These are phyloP conservation scores for Pterostichus madidus DNA, from an alignment of 2,888 invertebrate genomes.

Conservation along the genomic window DNA sequence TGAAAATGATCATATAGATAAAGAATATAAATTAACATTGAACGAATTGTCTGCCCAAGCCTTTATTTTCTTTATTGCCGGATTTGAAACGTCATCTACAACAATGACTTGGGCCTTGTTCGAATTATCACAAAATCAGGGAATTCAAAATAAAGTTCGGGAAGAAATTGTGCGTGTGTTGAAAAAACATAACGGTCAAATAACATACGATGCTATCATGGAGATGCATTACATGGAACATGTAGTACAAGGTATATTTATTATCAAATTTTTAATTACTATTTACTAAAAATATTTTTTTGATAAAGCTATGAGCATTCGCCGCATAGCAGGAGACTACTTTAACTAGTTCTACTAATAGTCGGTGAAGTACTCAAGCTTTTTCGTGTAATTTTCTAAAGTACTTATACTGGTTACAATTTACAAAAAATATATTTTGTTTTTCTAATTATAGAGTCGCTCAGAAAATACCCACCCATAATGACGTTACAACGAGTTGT, in stretches of 20 bases:
- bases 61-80: conserved; percentile 77
- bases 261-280: neutral
- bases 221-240: conserved; percentile 78
- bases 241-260: conserved; percentile 74
- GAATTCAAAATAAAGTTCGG: conserved; percentile 76
- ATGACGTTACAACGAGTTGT: no score
- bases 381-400: no score
- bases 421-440: neutral
- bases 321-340: no score
- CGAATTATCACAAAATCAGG: conserved; percentile 75
- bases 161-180: conserved; percentile 74
- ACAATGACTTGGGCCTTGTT: conserved; percentile 75
- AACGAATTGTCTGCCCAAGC: conserved; percentile 74
- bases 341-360: no score
- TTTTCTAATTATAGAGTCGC: no score
- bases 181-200: conserved; percentile 71
- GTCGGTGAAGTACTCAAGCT: no score
- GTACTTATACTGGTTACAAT: no score
- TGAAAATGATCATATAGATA: neutral
- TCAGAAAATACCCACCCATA: no score
- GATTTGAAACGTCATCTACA: conserved; percentile 78
- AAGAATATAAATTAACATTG: conserved; percentile 66
- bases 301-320: no score
- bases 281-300: neutral
- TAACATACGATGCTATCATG: conserved; percentile 76